phyloP scores from a whole-genome alignment of 2,888 invertebrate genomes.

The Eumerus sabulonum region DNA sequence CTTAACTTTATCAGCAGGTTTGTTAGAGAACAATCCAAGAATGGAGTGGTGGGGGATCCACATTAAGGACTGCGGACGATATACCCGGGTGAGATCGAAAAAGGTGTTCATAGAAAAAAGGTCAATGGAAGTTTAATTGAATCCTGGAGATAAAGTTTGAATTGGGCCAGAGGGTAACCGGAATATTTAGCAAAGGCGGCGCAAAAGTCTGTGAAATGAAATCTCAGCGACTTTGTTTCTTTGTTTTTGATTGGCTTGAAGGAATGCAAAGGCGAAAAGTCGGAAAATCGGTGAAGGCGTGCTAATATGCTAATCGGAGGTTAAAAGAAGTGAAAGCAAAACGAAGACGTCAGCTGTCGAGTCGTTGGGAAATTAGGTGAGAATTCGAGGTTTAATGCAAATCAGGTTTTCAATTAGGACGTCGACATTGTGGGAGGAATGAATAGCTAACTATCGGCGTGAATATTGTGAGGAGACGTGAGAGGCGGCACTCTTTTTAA shows the following conservation, averaged over 20 bases:
- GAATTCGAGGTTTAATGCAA: no score
- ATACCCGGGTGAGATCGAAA: slow-evolving; percentile 19
- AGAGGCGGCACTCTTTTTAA: no score
- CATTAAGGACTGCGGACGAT: slow-evolving; percentile 6
- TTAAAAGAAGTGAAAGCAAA: neutral
- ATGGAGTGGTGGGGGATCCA: neutral
- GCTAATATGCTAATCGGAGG: neutral
- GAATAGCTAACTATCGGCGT: no score
- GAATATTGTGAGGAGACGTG: no score
- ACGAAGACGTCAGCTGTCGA: no score
- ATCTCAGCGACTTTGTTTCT: neutral
- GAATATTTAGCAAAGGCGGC: neutral
- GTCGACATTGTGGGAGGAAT: no score
- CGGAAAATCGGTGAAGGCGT: neutral
- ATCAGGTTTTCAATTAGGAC: no score
- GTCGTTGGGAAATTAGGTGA: no score
- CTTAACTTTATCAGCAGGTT: slow-evolving; percentile 34
- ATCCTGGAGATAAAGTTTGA: slow-evolving; percentile 45
- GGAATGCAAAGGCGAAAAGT: neutral
- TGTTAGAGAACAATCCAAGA: slow-evolving; percentile 44
- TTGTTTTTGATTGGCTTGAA: no score
- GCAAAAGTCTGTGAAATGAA: neutral
- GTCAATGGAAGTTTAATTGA: slow-evolving; percentile 61
- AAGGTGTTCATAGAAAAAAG: slow-evolving; percentile 43
- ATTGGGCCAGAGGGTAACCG: slow-evolving; percentile 44